These are phyloP conservation scores for Lucilia cuprina DNA, from an alignment of 1,140 invertebrate species.

Conservation along the genomic window DNA sequence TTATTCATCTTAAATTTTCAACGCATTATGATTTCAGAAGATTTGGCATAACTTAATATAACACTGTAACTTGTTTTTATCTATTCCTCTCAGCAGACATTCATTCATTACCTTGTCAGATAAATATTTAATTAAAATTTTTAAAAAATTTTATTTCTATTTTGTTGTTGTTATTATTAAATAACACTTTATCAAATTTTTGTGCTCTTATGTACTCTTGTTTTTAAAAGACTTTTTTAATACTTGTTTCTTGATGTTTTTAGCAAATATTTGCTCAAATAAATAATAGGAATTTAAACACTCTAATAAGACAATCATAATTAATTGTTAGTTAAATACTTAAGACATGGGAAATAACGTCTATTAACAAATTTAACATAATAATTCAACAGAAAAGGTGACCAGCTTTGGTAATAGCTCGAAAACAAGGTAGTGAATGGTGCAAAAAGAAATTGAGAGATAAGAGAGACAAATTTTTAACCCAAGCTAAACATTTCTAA, in stretches of 20 bases:
- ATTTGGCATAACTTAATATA: no score
- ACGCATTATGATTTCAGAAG: no score
- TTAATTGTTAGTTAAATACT: conserved; percentile 3
- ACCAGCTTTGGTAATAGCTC: background rate
- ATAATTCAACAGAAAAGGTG: background rate
- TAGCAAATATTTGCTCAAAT: background rate
- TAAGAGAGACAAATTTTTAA: no score
- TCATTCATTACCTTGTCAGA: no score
- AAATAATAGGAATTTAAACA: background rate
- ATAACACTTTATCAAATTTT: background rate
- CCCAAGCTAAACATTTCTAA: no score
- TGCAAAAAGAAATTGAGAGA: no score
- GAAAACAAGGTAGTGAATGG: background rate
- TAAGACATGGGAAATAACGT: background rate
- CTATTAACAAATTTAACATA: background rate
- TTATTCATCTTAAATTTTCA: no score
- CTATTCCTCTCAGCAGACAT: no score
- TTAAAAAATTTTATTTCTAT: no score
- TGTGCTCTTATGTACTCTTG: background rate
- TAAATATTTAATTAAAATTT: no score
- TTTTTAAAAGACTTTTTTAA: background rate
- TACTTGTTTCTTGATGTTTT: background rate
- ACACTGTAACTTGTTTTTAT: no score
- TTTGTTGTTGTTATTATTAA: background rate
- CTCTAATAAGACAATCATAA: background rate